These are phyloP conservation scores for Poecilia gillii DNA, from an alignment of 2,797 vertebrate genomes.

Conservation along the genomic window DNA sequence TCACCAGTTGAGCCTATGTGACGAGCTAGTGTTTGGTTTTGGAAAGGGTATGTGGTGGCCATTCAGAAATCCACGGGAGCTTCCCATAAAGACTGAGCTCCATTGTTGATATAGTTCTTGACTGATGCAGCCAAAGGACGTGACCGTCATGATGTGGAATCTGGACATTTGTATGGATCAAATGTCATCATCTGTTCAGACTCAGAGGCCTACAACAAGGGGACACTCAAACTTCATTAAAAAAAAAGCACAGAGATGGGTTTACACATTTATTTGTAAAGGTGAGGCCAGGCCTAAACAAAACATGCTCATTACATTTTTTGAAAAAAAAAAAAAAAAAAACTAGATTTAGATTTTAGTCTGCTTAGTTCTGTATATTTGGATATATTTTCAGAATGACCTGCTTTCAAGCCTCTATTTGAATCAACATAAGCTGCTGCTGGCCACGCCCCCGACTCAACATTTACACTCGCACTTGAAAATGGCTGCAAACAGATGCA, in stretches of 20 bases:
- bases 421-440: no score
- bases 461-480: no score
- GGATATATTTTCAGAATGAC: no score
- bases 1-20: constrained; percentile 67
- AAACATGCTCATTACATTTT: no score
- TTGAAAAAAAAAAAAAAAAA: no score
- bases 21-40: constrained; percentile 78
- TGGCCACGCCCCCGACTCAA: no score
- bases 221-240: constrained; percentile 1
- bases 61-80: constrained; percentile 67
- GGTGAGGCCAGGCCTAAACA: no score
- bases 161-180: constrained; percentile 62
- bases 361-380: no score
- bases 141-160: constrained; percentile 70
- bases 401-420: no score
- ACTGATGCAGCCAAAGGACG: constrained; percentile 63
- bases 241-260: neutral
- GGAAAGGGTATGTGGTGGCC: constrained; percentile 55
- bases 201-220: constrained; percentile 25
- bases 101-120: constrained; percentile 67
- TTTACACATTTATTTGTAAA: neutral
- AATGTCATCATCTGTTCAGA: constrained; percentile 57
- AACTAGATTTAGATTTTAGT: no score
- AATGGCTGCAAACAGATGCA: no score
- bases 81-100: constrained; percentile 63